A percentile compares a stretch with the other conserved stretches of the same genome.
phyloP scores from a whole-genome alignment of 2,888 invertebrate species.

The Clivina fossor region DNA sequence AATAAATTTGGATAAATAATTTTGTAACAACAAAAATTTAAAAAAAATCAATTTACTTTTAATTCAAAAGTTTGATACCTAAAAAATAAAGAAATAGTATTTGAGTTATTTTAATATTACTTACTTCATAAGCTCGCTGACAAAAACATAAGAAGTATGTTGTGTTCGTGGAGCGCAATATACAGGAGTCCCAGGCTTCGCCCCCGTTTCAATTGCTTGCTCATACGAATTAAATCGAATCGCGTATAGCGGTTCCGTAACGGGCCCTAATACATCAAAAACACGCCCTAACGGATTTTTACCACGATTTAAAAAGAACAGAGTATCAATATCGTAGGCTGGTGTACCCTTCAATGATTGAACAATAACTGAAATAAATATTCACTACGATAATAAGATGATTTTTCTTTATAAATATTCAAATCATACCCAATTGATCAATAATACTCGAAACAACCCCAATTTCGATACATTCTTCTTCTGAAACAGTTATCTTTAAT shows the following conservation, averaged over 20 bases:
- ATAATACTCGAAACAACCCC: slow-evolving; percentile 73
- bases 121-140: slow-evolving; percentile 72
- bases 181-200: slow-evolving; percentile 70
- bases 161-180: slow-evolving; percentile 80
- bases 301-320: slow-evolving; percentile 82
- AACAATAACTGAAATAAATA: slow-evolving; percentile 82
- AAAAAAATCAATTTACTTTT: neutral
- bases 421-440: slow-evolving; percentile 65
- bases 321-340: slow-evolving; percentile 82
- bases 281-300: slow-evolving; percentile 75
- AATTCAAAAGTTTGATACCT: neutral
- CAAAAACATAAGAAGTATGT: slow-evolving; percentile 75
- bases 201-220: slow-evolving; percentile 70
- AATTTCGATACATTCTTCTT: slow-evolving; percentile 71
- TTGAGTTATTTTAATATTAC: slow-evolving; percentile 42
- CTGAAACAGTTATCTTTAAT: slow-evolving; percentile 67
- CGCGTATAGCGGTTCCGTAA: slow-evolving; percentile 82
- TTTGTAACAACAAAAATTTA: neutral
- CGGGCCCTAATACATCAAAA: slow-evolving; percentile 90
- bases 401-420: neutral
- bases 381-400: neutral
- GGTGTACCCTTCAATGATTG: slow-evolving; percentile 71
- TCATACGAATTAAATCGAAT: slow-evolving; percentile 83
- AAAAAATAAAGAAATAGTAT: neutral
- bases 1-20: slow-evolving; percentile 7